These are phyloP conservation scores for Acrobasis suavella DNA, from an alignment of 2,888 invertebrate species.

Conservation along the genomic window DNA sequence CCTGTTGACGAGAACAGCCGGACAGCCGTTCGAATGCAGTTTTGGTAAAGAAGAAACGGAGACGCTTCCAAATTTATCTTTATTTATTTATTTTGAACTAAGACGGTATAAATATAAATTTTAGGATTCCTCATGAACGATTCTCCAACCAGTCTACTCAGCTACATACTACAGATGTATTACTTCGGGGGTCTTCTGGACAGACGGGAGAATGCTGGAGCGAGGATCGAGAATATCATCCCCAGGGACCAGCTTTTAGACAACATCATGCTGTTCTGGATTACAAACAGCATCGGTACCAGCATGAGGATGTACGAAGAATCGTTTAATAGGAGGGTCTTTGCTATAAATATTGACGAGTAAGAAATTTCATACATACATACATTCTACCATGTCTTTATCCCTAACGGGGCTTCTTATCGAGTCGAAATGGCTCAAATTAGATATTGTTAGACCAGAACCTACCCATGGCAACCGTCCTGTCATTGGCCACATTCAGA, in stretches of 20 bases:
- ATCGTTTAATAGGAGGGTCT: conserved; percentile 54
- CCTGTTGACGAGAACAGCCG: too few relatives aligned
- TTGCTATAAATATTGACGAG: conserved; percentile 54
- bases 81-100: too few relatives aligned
- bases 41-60: too few relatives aligned
- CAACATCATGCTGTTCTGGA: conserved; percentile 93
- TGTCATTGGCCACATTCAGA: too few relatives aligned
- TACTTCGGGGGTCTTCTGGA: conserved; percentile 86
- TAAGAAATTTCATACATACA: conserved; percentile 44
- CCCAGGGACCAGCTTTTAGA: conserved; percentile 88
- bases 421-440: too few relatives aligned
- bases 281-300: conserved; percentile 87
- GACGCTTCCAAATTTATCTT: too few relatives aligned
- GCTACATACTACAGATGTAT: conserved; percentile 93
- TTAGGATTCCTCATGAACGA: conserved; percentile 80
- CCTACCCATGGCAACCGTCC: too few relatives aligned
- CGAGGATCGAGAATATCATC: conserved; percentile 70
- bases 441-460: too few relatives aligned
- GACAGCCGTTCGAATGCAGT: too few relatives aligned
- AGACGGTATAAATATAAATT: too few relatives aligned
- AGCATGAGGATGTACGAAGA: conserved; percentile 90
- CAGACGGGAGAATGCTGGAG: conserved; percentile 16
- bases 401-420: too few relatives aligned
- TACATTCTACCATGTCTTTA: too few relatives aligned
- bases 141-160: conserved; percentile 90